Evolutionary conservation across 2,888 invertebrate genomes (phyloP).

Genomic region (Lucinisca nassula): DNA sequence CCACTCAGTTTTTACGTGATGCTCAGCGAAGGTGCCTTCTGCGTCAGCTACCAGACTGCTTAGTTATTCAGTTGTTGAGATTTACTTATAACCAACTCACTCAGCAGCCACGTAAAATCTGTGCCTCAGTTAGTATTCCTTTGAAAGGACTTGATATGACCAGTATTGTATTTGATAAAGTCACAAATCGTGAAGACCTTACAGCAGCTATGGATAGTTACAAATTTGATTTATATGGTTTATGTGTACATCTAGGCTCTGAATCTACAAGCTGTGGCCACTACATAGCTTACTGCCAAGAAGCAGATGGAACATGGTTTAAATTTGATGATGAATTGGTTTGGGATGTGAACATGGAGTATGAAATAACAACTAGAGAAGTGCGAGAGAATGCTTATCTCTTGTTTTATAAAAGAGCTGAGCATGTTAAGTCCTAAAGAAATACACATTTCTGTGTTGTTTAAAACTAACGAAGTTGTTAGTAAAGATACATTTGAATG

Average conservation of each 20-base stretch:
- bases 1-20: constrained; percentile 65
- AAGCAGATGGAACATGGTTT: constrained; percentile 80
- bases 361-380: constrained; percentile 83
- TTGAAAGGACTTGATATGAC: constrained; percentile 82
- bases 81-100: constrained; percentile 80
- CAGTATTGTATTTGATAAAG: constrained; percentile 83
- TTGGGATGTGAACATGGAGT: constrained; percentile 85
- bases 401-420: constrained; percentile 83
- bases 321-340: constrained; percentile 86
- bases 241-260: constrained; percentile 85
- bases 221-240: constrained; percentile 84
- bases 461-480: too few relatives aligned
- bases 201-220: constrained; percentile 71
- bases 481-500: too few relatives aligned
- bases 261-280: constrained; percentile 85
- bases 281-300: constrained; percentile 83
- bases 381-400: constrained; percentile 86
- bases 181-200: constrained; percentile 82
- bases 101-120: constrained; percentile 80
- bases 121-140: constrained; percentile 83
- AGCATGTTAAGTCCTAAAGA: too few relatives aligned
- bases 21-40: constrained; percentile 84
- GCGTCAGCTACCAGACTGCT: constrained; percentile 86
- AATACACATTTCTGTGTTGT: too few relatives aligned
- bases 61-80: constrained; percentile 86